Percentiles rank a stretch among this genome's conserved stretches.
These are phyloP conservation scores for Hemibagrus guttatus DNA, from an alignment of 2,797 vertebrate species.

Conservation along the genomic window DNA sequence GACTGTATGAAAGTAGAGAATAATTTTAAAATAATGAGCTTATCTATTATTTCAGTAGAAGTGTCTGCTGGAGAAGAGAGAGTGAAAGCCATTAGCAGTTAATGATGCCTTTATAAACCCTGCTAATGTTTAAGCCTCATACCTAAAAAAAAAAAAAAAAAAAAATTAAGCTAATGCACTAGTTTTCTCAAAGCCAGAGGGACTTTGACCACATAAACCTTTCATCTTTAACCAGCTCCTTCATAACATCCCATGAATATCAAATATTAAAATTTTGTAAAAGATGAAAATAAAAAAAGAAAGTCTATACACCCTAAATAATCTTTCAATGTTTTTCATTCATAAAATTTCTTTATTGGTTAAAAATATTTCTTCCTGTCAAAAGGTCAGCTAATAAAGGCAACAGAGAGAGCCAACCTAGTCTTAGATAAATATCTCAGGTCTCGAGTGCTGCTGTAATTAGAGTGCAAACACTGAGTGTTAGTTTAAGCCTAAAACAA, in stretches of 20 bases:
- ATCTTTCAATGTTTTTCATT: neutral
- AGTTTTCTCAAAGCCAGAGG: neutral
- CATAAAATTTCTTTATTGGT: neutral
- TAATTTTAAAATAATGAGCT: conserved; percentile 27
- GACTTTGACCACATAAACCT: conserved; percentile 29
- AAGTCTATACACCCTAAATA: neutral
- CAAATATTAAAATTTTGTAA: conserved; percentile 21
- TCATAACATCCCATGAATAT: conserved; percentile 30
- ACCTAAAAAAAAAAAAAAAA: neutral
- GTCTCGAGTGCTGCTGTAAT: conserved; percentile 20
- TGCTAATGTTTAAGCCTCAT: conserved; percentile 22
- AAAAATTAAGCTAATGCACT: neutral
- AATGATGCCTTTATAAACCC: conserved; percentile 32
- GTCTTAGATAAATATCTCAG: conserved; percentile 28
- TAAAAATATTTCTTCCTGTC: conserved; percentile 35
- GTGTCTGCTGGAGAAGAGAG: neutral
- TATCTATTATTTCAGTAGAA: conserved; percentile 12
- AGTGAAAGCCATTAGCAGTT: neutral
- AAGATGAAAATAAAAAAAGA: conserved; percentile 14
- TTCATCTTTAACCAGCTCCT: conserved; percentile 49
- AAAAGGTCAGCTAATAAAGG: conserved; percentile 37
- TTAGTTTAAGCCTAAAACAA: conserved; percentile 33
- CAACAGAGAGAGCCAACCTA: neutral
- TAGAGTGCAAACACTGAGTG: neutral
- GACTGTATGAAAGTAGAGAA: neutral